Evolutionary conservation across 2,113 vertebrate species (phyloP).

Genomic region (Apodemus sylvaticus): DNA sequence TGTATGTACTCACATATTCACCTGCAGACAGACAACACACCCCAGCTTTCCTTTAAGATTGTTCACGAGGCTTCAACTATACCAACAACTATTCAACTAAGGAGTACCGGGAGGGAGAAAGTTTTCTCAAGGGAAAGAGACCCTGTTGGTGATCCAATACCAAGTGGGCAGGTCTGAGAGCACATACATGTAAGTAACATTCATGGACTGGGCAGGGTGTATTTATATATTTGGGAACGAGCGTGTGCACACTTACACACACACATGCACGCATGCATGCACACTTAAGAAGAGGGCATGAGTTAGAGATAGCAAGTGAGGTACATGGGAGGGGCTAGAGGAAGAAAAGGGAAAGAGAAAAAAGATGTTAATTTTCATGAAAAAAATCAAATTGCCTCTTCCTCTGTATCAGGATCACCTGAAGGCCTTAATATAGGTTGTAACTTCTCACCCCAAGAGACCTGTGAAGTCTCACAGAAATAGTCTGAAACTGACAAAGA

Average conservation of each 20-base stretch:
- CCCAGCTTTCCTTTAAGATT: conserved; percentile 20
- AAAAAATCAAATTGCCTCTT: neutral
- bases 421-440: neutral
- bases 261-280: neutral
- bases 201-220: neutral
- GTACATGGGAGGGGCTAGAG: neutral
- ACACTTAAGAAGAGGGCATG: neutral
- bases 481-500: neutral
- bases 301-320: neutral
- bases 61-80: neutral
- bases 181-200: neutral
- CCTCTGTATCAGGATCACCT: conserved; percentile 12
- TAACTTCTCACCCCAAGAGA: neutral
- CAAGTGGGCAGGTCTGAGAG: neutral
- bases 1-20: neutral
- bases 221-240: neutral
- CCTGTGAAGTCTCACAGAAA: neutral
- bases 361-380: neutral
- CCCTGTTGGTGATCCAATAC: too few species aligned
- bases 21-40: neutral
- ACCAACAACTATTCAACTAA: neutral
- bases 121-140: neutral
- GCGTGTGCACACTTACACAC: too few species aligned
- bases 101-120: neutral
- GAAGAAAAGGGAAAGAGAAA: neutral